These are phyloP conservation scores for Mystacornis crossleyi DNA, from an alignment of 2,113 vertebrate species.

Conservation along the genomic window DNA sequence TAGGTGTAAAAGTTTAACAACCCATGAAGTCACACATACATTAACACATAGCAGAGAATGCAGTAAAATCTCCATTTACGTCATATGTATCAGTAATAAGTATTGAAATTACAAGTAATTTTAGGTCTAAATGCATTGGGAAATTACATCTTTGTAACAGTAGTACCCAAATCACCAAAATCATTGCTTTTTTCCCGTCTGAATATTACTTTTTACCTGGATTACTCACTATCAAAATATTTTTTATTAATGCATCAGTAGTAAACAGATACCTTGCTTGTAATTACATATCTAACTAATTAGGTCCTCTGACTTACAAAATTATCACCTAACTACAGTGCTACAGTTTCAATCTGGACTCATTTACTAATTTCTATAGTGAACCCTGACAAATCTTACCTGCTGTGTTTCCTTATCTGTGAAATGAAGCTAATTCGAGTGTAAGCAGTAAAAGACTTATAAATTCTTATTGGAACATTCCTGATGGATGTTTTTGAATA, in stretches of 20 bases:
- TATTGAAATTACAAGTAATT: not conserved
- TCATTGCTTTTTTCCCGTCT: not conserved
- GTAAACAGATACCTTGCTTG: not conserved
- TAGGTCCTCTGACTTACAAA: not conserved
- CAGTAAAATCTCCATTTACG: not conserved
- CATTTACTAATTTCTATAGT: not conserved
- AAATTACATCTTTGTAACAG: not conserved
- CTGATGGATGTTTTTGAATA: not conserved
- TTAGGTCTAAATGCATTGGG: not conserved
- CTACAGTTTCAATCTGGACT: not conserved
- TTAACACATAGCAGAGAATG: not conserved
- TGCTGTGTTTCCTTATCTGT: not conserved
- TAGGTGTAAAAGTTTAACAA: slow-evolving; percentile 36
- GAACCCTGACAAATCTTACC: not conserved
- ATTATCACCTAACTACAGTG: not conserved
- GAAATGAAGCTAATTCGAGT: not conserved
- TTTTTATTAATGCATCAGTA: not conserved
- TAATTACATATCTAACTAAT: not conserved
- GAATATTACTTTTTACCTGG: not conserved
- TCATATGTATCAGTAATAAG: not conserved
- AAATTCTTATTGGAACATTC: not conserved
- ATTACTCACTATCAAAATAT: not conserved
- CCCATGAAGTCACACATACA: not conserved
- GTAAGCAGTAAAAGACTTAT: not conserved
- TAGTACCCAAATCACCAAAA: not conserved